These are phyloP conservation scores for Hylyphantes graminicola DNA, from an alignment of 1,140 invertebrate genomes.

Conservation along the genomic window DNA sequence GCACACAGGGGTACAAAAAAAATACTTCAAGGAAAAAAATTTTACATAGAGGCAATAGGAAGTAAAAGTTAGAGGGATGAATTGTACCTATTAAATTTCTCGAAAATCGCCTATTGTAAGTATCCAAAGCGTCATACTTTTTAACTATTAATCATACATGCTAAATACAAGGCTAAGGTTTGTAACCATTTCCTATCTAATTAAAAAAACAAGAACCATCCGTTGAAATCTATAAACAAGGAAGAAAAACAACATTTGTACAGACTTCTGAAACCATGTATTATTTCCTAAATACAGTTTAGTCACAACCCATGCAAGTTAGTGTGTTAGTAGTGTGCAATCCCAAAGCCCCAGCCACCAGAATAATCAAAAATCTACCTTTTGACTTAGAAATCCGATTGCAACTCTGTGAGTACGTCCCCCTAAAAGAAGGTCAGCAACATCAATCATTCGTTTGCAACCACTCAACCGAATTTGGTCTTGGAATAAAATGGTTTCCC, in stretches of 20 bases:
- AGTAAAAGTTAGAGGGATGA: too few relatives aligned
- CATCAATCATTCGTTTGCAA: neutral
- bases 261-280: neutral
- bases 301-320: neutral
- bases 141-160: too few relatives aligned
- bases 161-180: neutral
- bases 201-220: neutral
- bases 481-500: neutral
- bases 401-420: slow-evolving; percentile 55
- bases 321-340: neutral
- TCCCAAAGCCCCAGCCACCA: slow-evolving; percentile 21
- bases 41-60: too few relatives aligned
- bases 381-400: slow-evolving; percentile 57
- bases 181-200: neutral
- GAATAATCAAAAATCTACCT: slow-evolving; percentile 14
- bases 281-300: neutral
- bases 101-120: too few relatives aligned
- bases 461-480: neutral
- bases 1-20: too few relatives aligned
- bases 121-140: too few relatives aligned
- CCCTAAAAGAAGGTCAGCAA: slow-evolving; percentile 36
- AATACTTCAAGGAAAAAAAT: too few relatives aligned
- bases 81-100: too few relatives aligned
- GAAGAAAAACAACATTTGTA: neutral
- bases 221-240: neutral